Percentiles rank a stretch among this genome's conserved stretches.
Evolutionary conservation across 1,140 invertebrate genomes (phyloP).

Genomic region (Anoplophora glabripennis): DNA sequence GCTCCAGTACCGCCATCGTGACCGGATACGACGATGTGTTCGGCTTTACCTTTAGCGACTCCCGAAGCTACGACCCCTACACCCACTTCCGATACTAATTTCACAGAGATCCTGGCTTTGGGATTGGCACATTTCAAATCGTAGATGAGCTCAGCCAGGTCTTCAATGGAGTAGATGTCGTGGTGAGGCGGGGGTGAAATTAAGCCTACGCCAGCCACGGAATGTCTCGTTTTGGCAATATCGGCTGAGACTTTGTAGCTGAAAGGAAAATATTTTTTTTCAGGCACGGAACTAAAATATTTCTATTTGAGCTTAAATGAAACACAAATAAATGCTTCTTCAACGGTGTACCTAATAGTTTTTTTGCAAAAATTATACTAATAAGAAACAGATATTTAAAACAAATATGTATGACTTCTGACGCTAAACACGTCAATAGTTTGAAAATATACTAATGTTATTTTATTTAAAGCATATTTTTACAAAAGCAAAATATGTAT

Average conservation of each 20-base stretch:
- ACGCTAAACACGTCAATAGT: too few relatives aligned
- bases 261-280: constrained; percentile 13
- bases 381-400: too few relatives aligned
- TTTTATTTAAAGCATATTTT: too few relatives aligned
- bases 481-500: too few relatives aligned
- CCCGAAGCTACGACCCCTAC: constrained; percentile 97
- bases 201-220: constrained; percentile 94
- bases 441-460: too few relatives aligned
- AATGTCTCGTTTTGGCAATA: constrained; percentile 93
- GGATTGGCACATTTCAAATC: constrained; percentile 98
- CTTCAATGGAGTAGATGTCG: constrained; percentile 99
- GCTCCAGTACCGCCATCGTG: constrained; percentile 98
- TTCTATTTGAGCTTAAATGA: too few relatives aligned
- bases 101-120: constrained; percentile 91
- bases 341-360: too few relatives aligned
- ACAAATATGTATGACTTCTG: too few relatives aligned
- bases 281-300: too few relatives aligned
- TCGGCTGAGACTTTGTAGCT: constrained; percentile 76
- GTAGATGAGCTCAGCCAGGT: constrained; percentile 97
- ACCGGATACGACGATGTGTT: constrained; percentile 97
- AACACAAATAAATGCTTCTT: too few relatives aligned
- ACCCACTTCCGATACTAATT: constrained; percentile 97
- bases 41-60: constrained; percentile 98
- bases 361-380: too few relatives aligned
- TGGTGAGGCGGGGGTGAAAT: constrained; percentile 99